Evolutionary conservation across 2,113 vertebrate species (phyloP), one percentile per base, ranked within the genome.

Genomic region (Tyrannus savana): DNA sequence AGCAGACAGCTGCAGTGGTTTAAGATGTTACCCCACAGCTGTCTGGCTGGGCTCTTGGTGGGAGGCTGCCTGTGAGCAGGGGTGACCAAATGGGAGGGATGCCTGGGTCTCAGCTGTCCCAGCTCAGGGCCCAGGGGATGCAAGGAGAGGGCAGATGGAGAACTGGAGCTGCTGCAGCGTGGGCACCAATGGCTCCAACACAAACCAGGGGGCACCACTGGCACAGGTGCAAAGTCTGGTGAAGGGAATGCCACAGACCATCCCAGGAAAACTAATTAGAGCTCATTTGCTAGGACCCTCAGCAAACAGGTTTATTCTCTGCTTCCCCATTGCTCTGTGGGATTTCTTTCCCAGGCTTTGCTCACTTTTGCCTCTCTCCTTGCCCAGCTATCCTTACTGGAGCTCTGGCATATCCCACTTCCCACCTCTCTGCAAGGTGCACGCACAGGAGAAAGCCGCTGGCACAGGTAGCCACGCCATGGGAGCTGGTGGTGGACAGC

Each of bases 1-100:
- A 60, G 73, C 74, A 82, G 66, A 47, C 82, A 91, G 92, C 88
- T 87, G 94, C 85, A 37, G 58, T 15, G 79, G 47, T 67, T 72
- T 76, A 21, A 52, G 77, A 12, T 8, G 82, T 56, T 42, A 44
- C 88, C 47, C 66, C 62, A 39, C 66, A 84, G 89, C 92, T 47
- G 60, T 17, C 68, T 47, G 56, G 4, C 33, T 10, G 0, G 0
- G 66, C 60, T 84, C 63, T 41, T 42, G 2, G 69, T 5, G 10
- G 93, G 92, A 84, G 79, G 53, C 79, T 90, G 89, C 86, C 74
- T 1, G 0, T 0, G 1, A 78, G 87, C 64, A 71, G 81, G 69
- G 46, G 46, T 6, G 13, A 55, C 6, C 1, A 4, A 49, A 81
- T 7, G 37, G 84, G 52, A 84, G 2, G 44, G 77, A 33, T 44